Evolutionary conservation across 2,113 vertebrate species (phyloP), one percentile per base, ranked within the genome.

Genomic region (Mormyrus iriodes): DNA sequence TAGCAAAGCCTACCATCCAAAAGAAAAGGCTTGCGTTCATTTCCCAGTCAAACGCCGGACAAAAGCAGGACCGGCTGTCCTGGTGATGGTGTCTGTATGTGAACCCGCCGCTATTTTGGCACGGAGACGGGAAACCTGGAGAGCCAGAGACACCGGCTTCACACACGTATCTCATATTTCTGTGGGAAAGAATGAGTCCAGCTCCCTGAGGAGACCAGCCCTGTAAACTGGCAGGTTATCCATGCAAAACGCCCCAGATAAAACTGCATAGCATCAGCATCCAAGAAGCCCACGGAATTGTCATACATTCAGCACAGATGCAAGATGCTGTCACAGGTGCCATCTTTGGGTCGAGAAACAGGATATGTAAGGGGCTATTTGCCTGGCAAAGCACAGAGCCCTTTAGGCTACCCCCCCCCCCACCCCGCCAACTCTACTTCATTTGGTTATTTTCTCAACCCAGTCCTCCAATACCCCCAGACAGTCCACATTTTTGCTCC

Each of bases 241-340:
- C 65, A 58, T 21, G 21, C 42, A 87, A 44, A 87, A 87, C n/a
- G 53, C 8, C 86, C 86, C 86, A 87, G 35, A 87, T 61, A 42
- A 58, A 87, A 44, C 31, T 31, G 51, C 9, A 55, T 24, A 19
- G 52, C 35, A 42, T 51, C 13, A 31, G 27, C 7, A 15, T 5
- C n/a, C 85, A 31, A 27, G 55, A 35, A 53, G 27, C 85, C 27
- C 48, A 51, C 15, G 48, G 3, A 49, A 27, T 13, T 12, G 1
- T 85, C 44, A 86, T 27, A 31, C 51, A 17, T 52, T 15, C 27
- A 19, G 35, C 73, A 79, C 15, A 39, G 35, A 39, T 42, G 73
- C 73, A 39, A 76, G 35, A 19, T 7, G 31, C 69, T 39, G 69
- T 15, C 4, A 76, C 13, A 17, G 31, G 13, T 2, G 9, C 51